These are phyloP conservation scores for Falco biarmicus DNA, from an alignment of 2,797 vertebrate genomes.

Conservation along the genomic window DNA sequence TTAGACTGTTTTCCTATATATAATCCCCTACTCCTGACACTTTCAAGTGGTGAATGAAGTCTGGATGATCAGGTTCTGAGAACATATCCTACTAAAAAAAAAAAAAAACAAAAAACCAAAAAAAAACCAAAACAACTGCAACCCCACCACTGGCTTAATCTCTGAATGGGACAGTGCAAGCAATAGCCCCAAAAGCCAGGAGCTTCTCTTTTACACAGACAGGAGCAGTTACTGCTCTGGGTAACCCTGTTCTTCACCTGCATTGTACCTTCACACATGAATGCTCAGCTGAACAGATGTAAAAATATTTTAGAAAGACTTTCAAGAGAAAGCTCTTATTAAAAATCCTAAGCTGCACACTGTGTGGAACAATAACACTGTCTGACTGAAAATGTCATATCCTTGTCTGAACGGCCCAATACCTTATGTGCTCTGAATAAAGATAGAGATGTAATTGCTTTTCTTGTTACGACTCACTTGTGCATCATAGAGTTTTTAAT, in stretches of 20 bases:
- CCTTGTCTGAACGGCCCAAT: slow-evolving; percentile 63
- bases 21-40: background rate
- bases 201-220: fast-evolving
- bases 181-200: background rate
- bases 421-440: slow-evolving; percentile 73
- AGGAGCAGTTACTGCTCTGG: background rate
- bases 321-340: slow-evolving; percentile 58
- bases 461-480: slow-evolving; percentile 77
- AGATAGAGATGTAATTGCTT: slow-evolving; percentile 77
- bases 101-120: background rate
- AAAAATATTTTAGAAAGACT: slow-evolving; percentile 47
- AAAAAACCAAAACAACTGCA: background rate
- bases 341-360: slow-evolving; percentile 54
- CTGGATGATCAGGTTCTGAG: background rate
- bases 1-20: background rate
- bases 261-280: background rate
- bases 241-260: background rate
- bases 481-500: slow-evolving; percentile 78
- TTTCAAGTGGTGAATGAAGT: background rate
- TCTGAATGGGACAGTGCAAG: background rate
- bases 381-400: slow-evolving; percentile 65
- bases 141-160: background rate
- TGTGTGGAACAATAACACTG: slow-evolving; percentile 54
- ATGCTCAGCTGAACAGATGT: slow-evolving; percentile 23
- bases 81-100: background rate